Percentiles rank a stretch among this genome's conserved stretches.
Evolutionary conservation across 2,888 invertebrate species (phyloP).

Genomic region (Herminia tarsipennalis): DNA sequence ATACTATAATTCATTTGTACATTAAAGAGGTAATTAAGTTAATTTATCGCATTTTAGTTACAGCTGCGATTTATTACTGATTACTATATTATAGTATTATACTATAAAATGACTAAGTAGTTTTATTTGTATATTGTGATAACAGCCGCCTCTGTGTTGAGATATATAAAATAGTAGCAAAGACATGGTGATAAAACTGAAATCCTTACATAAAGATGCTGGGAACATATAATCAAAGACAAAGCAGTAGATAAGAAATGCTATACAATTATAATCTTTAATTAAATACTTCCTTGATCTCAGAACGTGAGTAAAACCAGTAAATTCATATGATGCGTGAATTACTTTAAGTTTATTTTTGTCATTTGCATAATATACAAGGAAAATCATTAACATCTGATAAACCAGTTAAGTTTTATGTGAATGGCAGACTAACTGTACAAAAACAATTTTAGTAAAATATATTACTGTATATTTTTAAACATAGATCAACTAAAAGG

Average conservation of each 20-base stretch:
- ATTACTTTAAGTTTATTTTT: constrained; percentile 1
- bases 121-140: constrained; percentile 50
- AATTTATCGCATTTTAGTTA: constrained; percentile 27
- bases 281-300: constrained; percentile 31
- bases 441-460: too few species aligned
- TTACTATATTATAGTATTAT: too few species aligned
- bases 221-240: constrained; percentile 32
- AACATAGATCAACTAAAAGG: too few species aligned
- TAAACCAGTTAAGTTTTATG: constrained; percentile 16
- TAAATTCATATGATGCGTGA: constrained; percentile 7
- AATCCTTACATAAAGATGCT: constrained; percentile 45
- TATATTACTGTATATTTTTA: too few species aligned
- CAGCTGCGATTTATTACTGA: constrained; percentile 26
- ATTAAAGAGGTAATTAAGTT: constrained; percentile 22
- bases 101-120: constrained; percentile 39
- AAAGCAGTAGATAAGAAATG: constrained; percentile 32
- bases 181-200: constrained; percentile 57
- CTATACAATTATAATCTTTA: constrained; percentile 15
- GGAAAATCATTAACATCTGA: constrained; percentile 37
- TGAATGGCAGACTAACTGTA: not conserved
- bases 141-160: constrained; percentile 43
- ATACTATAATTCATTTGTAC: constrained; percentile 13
- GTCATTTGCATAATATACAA: constrained; percentile 23
- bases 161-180: constrained; percentile 47
- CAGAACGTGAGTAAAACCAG: constrained; percentile 17